Base-by-base conservation (phyloP, 2,888 invertebrate genomes). In the Drosophila dives region DNA sequence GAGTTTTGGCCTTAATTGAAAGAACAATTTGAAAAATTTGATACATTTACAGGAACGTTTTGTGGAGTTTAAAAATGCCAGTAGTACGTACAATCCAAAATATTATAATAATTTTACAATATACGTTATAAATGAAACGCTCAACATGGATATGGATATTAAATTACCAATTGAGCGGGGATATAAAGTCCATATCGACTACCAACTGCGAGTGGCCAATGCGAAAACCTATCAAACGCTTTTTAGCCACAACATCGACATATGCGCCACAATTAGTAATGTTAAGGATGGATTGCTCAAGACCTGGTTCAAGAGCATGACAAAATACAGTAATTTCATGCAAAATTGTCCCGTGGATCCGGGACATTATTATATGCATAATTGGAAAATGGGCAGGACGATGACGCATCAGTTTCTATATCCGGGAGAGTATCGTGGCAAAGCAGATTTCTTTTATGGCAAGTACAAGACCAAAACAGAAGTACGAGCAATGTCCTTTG, bases 251-350 rank as follows among this genome's bases (percentile, higher is more conserved):
- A 60, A 64, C 4, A 17, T 58, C 34, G 90, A 86, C 36, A 38
- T 90, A 0, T 86, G 86, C 29, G 71, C 70, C 17, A 12, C 69
- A 11, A 64, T 82, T 6, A 59, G 40, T 12, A 72, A 63, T 33
- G 29, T 82, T 2, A 87, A 87, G 12, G 87, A 75, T 5, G 77
- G 74, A 4, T 42, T 90, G 6, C 40, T 89, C 2, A 89, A 84
- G 34, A 51, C 4, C 38, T 84, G 77, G 89, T 89, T 83, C 56
- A 79, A 75, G 49, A 84, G 82, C 17, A 80, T 90, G 60, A 2
- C 62, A 0, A 63, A 77, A 20, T 12, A 80, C 15, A 59, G 88
- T 2, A 88, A 90, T 63, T 87, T 88, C 20, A 90, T 81, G 85
- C 64, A 60, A 15, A 89, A 77, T 48, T 88, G 90, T 34, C 88